Evolutionary conservation across 2,797 vertebrate species (phyloP).

Genomic region (Muscicapa striata): DNA sequence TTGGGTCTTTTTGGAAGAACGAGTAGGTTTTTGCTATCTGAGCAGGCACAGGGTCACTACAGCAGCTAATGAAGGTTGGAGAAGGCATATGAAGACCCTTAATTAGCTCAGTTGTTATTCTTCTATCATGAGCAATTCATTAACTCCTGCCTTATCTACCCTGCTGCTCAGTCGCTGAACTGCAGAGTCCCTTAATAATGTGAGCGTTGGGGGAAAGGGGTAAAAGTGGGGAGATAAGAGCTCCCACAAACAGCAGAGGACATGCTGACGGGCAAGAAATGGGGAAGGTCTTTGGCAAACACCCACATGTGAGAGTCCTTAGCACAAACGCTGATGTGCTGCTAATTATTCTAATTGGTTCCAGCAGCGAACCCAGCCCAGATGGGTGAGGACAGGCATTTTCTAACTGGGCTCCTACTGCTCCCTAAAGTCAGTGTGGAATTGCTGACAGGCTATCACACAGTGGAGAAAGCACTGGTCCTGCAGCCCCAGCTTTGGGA

Average conservation of each 20-base stretch:
- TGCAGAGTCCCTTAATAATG: background rate
- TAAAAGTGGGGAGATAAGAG: background rate
- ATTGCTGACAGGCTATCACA: rapidly evolving
- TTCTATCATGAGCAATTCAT: background rate
- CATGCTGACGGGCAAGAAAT: background rate
- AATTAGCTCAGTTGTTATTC: background rate
- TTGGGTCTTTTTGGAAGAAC: background rate
- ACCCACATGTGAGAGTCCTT: background rate
- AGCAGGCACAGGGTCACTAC: background rate
- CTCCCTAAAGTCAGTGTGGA: background rate
- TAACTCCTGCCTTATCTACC: background rate
- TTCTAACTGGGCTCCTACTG: background rate
- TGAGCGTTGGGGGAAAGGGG: background rate
- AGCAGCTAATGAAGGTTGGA: background rate
- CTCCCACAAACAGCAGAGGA: background rate
- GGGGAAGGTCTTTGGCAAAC: background rate
- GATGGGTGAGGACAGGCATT: background rate
- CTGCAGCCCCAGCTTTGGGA: background rate
- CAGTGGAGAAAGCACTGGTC: rapidly evolving
- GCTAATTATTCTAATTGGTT: conserved; percentile 26
- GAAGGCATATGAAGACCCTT: background rate
- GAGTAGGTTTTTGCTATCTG: background rate
- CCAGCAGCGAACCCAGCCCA: background rate
- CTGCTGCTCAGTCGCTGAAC: background rate
- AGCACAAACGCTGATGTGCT: background rate